A percentile compares a stretch with the other conserved stretches of the same genome.
Conservation (phyloP, 92 coral and sea anemone species). For the Bergia puertoricense region DNA sequence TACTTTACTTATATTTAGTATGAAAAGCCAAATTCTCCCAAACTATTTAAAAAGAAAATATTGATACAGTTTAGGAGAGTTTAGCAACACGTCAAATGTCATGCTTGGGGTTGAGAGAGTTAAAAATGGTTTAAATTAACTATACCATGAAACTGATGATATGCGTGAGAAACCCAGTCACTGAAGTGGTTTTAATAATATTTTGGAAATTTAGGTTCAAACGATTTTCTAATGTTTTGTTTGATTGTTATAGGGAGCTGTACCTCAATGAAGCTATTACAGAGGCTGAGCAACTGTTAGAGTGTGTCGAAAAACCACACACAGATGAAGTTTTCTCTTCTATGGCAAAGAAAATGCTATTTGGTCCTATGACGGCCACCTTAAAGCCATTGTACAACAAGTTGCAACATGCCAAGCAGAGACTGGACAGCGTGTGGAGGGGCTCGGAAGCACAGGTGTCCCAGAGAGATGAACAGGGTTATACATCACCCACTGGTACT, state of each 20-base stretch:
- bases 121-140: too few species aligned
- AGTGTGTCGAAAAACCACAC: constrained; percentile 69
- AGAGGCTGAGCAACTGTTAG: constrained; percentile 73
- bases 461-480: not conserved
- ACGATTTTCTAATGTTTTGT: not conserved
- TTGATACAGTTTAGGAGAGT: too few species aligned
- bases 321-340: constrained; percentile 64
- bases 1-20: too few species aligned
- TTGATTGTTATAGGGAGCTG: constrained; percentile 49
- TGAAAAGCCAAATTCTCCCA: too few species aligned
- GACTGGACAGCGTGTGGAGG: constrained; percentile 75
- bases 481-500: not conserved
- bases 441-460: constrained; percentile 43
- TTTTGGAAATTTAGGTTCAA: not conserved
- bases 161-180: too few species aligned
- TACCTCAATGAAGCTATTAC: constrained; percentile 70
- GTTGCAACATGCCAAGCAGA: constrained; percentile 66
- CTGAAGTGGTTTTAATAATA: not conserved
- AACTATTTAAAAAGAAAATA: too few species aligned
- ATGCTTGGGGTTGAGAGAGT: too few species aligned
- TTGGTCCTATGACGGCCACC: constrained; percentile 72
- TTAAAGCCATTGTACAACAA: constrained; percentile 69
- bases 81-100: too few species aligned
- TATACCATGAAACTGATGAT: too few species aligned
- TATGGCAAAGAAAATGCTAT: constrained; percentile 73